Percentiles rank a stretch among this genome's conserved stretches.
phyloP scores from a whole-genome alignment of 1,140 invertebrate genomes.

The Odontomachus brunneus region DNA sequence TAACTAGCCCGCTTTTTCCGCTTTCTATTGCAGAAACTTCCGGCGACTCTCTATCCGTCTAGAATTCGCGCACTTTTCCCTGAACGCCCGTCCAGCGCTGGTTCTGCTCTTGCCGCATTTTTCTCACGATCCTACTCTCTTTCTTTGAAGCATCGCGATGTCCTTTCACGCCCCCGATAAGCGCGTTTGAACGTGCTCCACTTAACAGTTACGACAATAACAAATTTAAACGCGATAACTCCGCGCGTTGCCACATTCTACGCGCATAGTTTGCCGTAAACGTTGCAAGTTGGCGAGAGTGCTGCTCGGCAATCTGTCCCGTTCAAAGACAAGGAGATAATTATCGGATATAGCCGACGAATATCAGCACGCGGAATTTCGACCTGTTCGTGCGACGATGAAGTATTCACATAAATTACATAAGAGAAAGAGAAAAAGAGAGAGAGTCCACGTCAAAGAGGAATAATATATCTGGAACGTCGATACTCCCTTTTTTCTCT shows the following conservation, averaged over 20 bases:
- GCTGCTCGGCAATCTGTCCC: constrained; percentile 9
- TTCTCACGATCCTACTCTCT: too few species aligned
- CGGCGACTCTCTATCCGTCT: too few species aligned
- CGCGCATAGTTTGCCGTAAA: constrained; percentile 10
- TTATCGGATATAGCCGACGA: constrained; percentile 43
- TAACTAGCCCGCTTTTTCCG: too few species aligned
- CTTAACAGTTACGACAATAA: too few species aligned
- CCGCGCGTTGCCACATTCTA: neutral
- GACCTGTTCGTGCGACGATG: neutral
- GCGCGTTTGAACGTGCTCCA: too few species aligned
- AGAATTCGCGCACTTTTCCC: too few species aligned
- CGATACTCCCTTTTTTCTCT: neutral
- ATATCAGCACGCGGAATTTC: constrained; percentile 44
- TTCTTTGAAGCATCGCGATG: neutral
- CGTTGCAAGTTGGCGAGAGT: constrained; percentile 1
- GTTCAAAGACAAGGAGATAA: constrained; percentile 27
- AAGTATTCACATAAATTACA: constrained; percentile 44
- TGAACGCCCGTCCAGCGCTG: too few species aligned
- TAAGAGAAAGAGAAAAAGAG: neutral
- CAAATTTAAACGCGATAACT: constrained; percentile 44
- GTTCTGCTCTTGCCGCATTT: too few species aligned
- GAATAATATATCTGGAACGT: neutral
- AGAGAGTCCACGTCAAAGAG: neutral
- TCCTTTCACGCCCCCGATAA: too few species aligned
- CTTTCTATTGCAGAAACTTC: too few species aligned